Conservation (phyloP, 2,113 vertebrate species). For the Python bivittatus region DNA sequence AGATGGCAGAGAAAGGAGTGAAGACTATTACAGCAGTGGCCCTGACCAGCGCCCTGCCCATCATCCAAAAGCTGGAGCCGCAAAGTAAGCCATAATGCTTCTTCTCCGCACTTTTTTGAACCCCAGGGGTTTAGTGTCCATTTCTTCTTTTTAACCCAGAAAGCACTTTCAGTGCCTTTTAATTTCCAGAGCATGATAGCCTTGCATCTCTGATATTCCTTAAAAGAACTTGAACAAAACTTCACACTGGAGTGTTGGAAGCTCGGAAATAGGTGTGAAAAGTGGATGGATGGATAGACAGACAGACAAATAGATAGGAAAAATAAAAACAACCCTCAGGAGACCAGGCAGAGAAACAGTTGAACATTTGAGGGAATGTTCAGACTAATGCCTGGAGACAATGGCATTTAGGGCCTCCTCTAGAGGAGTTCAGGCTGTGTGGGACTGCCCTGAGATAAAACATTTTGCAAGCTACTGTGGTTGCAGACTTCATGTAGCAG, state of each 20-base stretch:
- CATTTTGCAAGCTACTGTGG: background rate
- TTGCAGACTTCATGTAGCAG: background rate
- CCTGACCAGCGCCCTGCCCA: conserved; percentile 77
- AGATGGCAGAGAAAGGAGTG: conserved; percentile 80
- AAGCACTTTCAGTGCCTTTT: background rate
- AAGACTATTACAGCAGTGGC: conserved; percentile 81
- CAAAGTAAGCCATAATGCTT: conserved; percentile 79
- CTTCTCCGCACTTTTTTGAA: background rate
- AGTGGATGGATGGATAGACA: background rate
- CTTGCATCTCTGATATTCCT: background rate
- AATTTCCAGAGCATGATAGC: background rate
- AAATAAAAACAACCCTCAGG: background rate
- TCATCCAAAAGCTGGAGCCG: conserved; percentile 82
- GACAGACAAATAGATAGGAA: too few species aligned
- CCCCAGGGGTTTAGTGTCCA: background rate
- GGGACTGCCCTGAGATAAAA: too few species aligned
- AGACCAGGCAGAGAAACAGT: background rate
- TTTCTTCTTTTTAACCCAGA: background rate
- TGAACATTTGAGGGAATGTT: background rate
- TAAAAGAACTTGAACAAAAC: background rate
- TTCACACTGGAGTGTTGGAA: background rate
- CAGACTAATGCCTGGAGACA: background rate
- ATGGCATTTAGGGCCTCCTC: too few species aligned
- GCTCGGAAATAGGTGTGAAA: background rate
- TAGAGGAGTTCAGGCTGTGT: too few species aligned